Evolutionary conservation across 2,888 invertebrate genomes (phyloP).

Genomic region (Cheilosia grossa): DNA sequence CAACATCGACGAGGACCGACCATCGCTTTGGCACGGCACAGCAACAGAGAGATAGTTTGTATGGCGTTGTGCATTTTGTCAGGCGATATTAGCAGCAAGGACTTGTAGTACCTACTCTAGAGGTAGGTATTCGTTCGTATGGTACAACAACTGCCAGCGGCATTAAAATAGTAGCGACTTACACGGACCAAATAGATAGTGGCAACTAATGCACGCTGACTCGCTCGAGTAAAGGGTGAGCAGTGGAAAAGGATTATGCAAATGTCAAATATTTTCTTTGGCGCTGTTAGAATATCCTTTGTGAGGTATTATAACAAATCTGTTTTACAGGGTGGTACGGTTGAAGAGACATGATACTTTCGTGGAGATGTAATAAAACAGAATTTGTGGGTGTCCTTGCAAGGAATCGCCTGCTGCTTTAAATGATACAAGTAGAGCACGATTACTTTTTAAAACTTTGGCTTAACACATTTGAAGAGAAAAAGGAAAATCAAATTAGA

Average conservation of each 20-base stretch:
- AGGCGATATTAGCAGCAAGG: slow-evolving; percentile 70
- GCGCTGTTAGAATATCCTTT: slow-evolving; percentile 38
- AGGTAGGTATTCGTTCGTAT: neutral
- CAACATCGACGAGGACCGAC: slow-evolving; percentile 47
- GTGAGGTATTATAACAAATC: slow-evolving; percentile 46
- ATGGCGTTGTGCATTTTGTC: slow-evolving; percentile 66
- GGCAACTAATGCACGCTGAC: slow-evolving; percentile 66
- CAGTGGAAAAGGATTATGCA: slow-evolving; percentile 69
- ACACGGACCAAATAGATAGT: slow-evolving; percentile 68
- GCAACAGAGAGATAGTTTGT: slow-evolving; percentile 3
- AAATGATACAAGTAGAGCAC: too few species aligned
- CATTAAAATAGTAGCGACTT: slow-evolving; percentile 71
- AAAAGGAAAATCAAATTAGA: too few species aligned
- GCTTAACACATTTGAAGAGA: too few species aligned
- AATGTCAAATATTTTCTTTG: slow-evolving; percentile 69
- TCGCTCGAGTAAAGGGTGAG: slow-evolving; percentile 61
- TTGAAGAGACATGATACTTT: neutral
- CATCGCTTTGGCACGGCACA: slow-evolving; percentile 1
- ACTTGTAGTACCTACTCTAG: slow-evolving; percentile 26
- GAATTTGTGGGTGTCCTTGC: too few species aligned
- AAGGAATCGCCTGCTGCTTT: too few species aligned
- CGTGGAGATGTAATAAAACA: neutral
- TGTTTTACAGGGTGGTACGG: slow-evolving; percentile 32
- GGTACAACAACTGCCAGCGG: slow-evolving; percentile 64
- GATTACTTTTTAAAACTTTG: too few species aligned